Percentiles rank a stretch among this genome's conserved stretches.
Evolutionary conservation across 2,888 invertebrate species (phyloP).

Genomic region (Leucozona laternaria): DNA sequence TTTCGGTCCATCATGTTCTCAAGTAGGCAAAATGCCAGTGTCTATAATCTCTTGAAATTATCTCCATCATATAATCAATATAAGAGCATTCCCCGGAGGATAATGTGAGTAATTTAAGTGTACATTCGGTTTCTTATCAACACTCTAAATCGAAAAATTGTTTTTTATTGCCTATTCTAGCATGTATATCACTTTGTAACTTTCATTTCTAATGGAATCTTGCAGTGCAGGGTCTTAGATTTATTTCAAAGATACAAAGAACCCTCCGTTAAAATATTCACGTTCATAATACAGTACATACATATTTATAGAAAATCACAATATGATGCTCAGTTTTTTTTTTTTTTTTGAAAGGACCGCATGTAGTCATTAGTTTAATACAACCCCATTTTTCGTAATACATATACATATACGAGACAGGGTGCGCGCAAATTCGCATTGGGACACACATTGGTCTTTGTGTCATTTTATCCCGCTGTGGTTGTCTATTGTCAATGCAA

Average conservation of each 20-base stretch:
- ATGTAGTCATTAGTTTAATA: constrained; percentile 63
- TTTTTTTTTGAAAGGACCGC: constrained; percentile 29
- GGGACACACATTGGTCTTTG: constrained; percentile 70
- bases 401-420: constrained; percentile 36
- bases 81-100: constrained; percentile 65
- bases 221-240: constrained; percentile 37
- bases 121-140: constrained; percentile 67
- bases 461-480: constrained; percentile 59
- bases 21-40: constrained; percentile 2
- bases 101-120: constrained; percentile 60
- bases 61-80: constrained; percentile 48
- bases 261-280: constrained; percentile 58
- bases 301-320: constrained; percentile 23
- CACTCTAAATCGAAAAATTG: constrained; percentile 63
- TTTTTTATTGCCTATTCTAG: constrained; percentile 64
- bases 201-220: constrained; percentile 65
- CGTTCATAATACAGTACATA: neutral
- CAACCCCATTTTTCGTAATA: constrained; percentile 55
- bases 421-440: constrained; percentile 64
- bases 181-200: constrained; percentile 67
- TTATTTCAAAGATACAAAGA: constrained; percentile 43
- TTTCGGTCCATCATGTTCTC: constrained; percentile 6
- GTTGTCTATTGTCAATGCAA: constrained; percentile 65
- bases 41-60: constrained; percentile 54
- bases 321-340: constrained; percentile 64